A percentile compares a stretch with the other conserved stretches of the same genome.
Conservation (phyloP, 2,888 invertebrate species). For the Ormyrus rosae region DNA sequence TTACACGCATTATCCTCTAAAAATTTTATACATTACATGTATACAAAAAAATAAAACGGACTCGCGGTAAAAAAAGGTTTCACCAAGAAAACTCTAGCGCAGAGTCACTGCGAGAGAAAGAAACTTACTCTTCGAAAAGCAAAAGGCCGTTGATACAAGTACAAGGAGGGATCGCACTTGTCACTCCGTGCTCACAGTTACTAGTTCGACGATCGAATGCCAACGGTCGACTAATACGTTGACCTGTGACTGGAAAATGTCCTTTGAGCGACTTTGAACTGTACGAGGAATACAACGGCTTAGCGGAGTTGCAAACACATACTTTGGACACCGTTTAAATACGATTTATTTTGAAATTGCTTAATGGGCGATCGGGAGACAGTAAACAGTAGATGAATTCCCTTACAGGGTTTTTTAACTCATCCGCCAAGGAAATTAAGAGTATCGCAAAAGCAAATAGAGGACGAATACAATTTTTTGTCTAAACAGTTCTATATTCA, state of each 20-base stretch:
- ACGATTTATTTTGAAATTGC: slow-evolving; percentile 43
- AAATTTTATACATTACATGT: slow-evolving; percentile 29
- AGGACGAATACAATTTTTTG: too few species aligned
- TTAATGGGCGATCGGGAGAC: too few species aligned
- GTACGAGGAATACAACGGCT: slow-evolving; percentile 58
- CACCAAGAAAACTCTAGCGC: neutral
- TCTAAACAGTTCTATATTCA: too few species aligned
- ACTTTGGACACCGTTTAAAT: neutral
- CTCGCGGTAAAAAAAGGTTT: neutral
- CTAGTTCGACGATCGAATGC: slow-evolving; percentile 51
- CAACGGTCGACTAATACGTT: slow-evolving; percentile 23
- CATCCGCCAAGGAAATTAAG: neutral
- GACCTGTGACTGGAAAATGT: slow-evolving; percentile 48
- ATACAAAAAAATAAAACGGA: neutral
- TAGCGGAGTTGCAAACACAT: slow-evolving; percentile 68
- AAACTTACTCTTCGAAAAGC: neutral
- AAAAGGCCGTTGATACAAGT: neutral
- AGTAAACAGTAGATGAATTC: too few species aligned
- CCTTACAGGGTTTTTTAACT: neutral
- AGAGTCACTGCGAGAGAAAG: neutral
- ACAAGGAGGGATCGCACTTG: slow-evolving; percentile 21
- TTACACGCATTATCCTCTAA: slow-evolving; percentile 67
- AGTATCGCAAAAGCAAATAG: too few species aligned
- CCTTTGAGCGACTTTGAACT: slow-evolving; percentile 62
- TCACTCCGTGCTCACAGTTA: slow-evolving; percentile 46